Evolutionary conservation across 2,888 invertebrate genomes (phyloP).

Genomic region (Cephalotes varians): DNA sequence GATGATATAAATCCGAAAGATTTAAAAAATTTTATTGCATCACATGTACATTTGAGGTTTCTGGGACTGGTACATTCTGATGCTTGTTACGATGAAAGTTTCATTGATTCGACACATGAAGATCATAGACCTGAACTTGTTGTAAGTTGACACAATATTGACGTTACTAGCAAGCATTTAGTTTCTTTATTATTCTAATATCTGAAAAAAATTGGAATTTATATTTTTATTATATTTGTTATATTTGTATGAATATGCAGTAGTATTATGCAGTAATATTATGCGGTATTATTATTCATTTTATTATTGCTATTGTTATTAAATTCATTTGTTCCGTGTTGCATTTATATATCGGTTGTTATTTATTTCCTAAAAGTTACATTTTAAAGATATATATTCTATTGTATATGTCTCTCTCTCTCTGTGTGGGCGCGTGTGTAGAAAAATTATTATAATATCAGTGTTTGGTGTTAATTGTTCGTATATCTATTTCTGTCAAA

Average conservation of each 20-base stretch:
- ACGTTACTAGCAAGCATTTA: background rate
- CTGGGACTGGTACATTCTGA: constrained; percentile 88
- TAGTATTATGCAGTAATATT: too few species aligned
- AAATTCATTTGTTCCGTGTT: background rate
- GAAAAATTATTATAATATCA: constrained; percentile 1
- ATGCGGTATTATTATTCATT: constrained; percentile 6
- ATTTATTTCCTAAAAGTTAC: background rate
- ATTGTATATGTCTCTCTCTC: background rate
- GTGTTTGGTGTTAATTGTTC: constrained; percentile 7
- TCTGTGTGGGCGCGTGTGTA: too few species aligned
- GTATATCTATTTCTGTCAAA: background rate
- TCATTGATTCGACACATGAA: constrained; percentile 85
- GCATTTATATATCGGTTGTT: background rate
- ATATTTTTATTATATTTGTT: constrained; percentile 16
- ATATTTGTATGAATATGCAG: background rate
- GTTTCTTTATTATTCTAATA: background rate
- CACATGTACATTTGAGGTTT: constrained; percentile 86
- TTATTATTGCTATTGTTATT: constrained; percentile 4
- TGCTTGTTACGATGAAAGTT: constrained; percentile 87
- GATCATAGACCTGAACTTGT: constrained; percentile 85
- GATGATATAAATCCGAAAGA: constrained; percentile 86
- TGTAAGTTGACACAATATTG: constrained; percentile 79
- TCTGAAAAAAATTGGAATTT: background rate
- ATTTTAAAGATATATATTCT: constrained; percentile 6
- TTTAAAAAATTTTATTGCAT: constrained; percentile 85